Percentiles rank a stretch among this genome's conserved stretches.
phyloP scores from a whole-genome alignment of 2,888 invertebrate species.

The Emmelina monodactyla region DNA sequence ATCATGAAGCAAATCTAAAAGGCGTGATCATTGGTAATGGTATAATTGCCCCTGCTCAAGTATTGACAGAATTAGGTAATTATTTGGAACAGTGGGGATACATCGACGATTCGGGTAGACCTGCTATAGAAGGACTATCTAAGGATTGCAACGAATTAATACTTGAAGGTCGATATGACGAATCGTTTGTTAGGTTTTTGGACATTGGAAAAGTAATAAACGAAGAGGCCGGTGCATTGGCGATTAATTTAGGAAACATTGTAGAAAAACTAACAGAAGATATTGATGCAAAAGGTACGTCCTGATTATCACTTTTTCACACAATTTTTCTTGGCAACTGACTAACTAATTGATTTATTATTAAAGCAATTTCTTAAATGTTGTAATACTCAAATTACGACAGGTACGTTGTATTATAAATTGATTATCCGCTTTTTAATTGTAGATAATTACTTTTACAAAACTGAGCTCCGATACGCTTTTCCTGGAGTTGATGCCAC shows the following conservation, averaged over 20 bases:
- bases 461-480: background rate
- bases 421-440: too few species aligned
- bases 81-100: conserved; percentile 65
- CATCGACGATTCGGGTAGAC: conserved; percentile 71
- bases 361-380: too few species aligned
- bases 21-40: conserved; percentile 85
- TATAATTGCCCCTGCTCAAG: conserved; percentile 76
- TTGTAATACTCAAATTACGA: too few species aligned
- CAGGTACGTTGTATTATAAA: too few species aligned
- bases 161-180: conserved; percentile 49
- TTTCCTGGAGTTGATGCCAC: background rate
- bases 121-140: conserved; percentile 63
- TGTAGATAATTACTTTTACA: too few species aligned
- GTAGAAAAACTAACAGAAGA: conserved; percentile 35
- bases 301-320: too few species aligned
- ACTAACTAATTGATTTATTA: too few species aligned
- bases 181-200: conserved; percentile 71
- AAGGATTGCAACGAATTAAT: conserved; percentile 53
- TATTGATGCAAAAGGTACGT: too few species aligned
- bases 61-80: conserved; percentile 41
- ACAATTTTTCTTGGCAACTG: too few species aligned
- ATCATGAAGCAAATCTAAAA: too few species aligned
- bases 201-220: conserved; percentile 67
- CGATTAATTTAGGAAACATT: conserved; percentile 71
- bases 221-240: conserved; percentile 67